Percentiles rank a stretch among this genome's conserved stretches.
These are phyloP conservation scores for Blastobasis lacticolella DNA, from an alignment of 2,888 invertebrate species.

Conservation along the genomic window DNA sequence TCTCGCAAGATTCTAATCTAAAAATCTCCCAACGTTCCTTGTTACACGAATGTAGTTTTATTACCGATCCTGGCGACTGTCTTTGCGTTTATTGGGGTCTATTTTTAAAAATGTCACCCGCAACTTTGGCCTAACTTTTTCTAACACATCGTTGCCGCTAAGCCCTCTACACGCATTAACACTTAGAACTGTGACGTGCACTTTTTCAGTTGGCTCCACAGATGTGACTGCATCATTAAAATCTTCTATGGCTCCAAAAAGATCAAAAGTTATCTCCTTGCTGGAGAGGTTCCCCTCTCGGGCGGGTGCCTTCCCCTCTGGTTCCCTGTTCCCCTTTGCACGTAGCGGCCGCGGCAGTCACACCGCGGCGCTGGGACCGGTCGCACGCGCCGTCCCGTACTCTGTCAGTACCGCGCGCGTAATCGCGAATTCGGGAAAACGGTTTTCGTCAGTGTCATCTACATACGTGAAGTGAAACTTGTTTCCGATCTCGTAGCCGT, in stretches of 20 bases:
- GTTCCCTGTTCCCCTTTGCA: constrained; percentile 36
- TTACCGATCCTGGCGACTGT: constrained; percentile 33
- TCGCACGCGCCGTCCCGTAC: constrained; percentile 28
- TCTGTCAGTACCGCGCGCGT: constrained; percentile 17
- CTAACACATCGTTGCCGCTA: constrained; percentile 59
- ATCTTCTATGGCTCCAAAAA: constrained; percentile 67
- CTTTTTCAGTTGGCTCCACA: constrained; percentile 65
- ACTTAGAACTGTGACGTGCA: constrained; percentile 50
- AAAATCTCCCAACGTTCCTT: constrained; percentile 28
- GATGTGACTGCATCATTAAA: constrained; percentile 71
- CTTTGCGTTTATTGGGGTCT: constrained; percentile 29
- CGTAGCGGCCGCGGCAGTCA: constrained; percentile 43
- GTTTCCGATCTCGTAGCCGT: constrained; percentile 42
- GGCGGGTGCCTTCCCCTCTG: constrained; percentile 43
- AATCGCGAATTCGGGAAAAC: constrained; percentile 49
- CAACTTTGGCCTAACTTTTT: constrained; percentile 55
- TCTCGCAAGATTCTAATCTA: constrained; percentile 31
- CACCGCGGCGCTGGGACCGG: constrained; percentile 43
- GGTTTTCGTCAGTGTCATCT: constrained; percentile 58
- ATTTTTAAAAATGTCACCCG: constrained; percentile 69
- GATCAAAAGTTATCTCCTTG: constrained; percentile 72
- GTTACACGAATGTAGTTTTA: constrained; percentile 20
- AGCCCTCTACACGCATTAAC: constrained; percentile 72
- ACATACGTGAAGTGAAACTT: constrained; percentile 63
- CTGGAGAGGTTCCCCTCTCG: constrained; percentile 49